Conservation (phyloP, 2,888 invertebrate genomes). For the Malthinus flaveolus region DNA sequence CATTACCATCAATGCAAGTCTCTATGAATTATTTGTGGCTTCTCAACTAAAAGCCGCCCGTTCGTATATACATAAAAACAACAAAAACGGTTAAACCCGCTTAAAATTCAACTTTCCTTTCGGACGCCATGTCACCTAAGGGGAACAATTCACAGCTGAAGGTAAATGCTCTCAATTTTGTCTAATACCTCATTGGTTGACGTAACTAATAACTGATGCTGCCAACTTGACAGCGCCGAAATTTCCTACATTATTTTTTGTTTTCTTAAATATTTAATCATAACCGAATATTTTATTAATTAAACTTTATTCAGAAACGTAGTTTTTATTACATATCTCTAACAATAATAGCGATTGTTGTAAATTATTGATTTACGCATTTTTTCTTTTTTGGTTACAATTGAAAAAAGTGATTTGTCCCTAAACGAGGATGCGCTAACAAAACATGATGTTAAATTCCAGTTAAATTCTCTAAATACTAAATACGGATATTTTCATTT, state of each 20-base stretch:
- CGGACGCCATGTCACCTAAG: conserved; percentile 82
- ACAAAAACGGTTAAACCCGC: conserved; percentile 65
- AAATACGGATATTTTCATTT: conserved; percentile 16
- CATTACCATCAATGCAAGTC: conserved; percentile 97
- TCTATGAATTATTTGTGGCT: conserved; percentile 76
- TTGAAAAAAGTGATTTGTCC: conserved; percentile 7
- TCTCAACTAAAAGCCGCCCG: conserved; percentile 70
- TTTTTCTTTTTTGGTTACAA: neutral
- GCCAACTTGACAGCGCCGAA: conserved; percentile 34
- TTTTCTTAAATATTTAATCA: neutral
- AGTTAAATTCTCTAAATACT: no score
- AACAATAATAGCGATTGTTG: no score
- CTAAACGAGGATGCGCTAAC: conserved; percentile 14
- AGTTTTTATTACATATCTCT: neutral
- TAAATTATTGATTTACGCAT: no score
- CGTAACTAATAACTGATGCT: conserved; percentile 41
- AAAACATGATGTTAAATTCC: conserved; percentile 22
- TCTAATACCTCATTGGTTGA: conserved; percentile 53
- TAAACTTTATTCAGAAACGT: neutral
- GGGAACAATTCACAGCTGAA: conserved; percentile 58
- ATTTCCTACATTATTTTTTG: no score
- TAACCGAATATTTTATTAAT: neutral
- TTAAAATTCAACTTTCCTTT: conserved; percentile 69
- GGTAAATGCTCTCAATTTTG: conserved; percentile 54
- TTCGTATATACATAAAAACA: conserved; percentile 75